Evolutionary conservation across 2,797 vertebrate genomes (phyloP), one percentile per base, ranked within the genome.

Genomic region (Chrysolophus pictus): DNA sequence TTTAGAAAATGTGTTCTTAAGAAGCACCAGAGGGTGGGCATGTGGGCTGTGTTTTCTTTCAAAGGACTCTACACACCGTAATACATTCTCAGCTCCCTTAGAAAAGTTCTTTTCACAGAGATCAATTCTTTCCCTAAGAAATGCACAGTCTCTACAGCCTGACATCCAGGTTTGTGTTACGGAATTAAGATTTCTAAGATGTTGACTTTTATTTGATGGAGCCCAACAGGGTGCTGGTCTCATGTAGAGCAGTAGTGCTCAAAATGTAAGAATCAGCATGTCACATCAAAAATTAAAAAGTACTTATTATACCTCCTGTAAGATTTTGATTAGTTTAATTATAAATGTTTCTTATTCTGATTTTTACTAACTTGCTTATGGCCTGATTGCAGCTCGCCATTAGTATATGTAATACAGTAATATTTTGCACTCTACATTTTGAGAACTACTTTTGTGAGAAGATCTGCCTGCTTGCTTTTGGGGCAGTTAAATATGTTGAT

Each of bases 301-400:
- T 80, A 78, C 84, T 96, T 95, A 88, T 69, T 77, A 75, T 78
- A 72, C 67, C 1, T 16, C 76, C 70, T 89, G 88, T 83, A 92
- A 89, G 76, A 86, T 93, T 95, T 78, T 95, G 87, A 95, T 96
- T 96, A 95, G 73, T 92, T 96, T 85, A 95, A 95, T 92, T 96
- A 93, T 84, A 89, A 94, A 93, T 75, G 62, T 84, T 89, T 90
- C 90, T 89, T 69, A 15, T 92, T 94, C 90, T 93, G 65, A 78
- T 95, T 94, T 90, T 86, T 72, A 81, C 87, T 78, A n/a, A 69
- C 87, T 69, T 84, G 63, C 63, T 63, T 46, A 9, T 0, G 14
- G 56, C 70, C 87, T 95, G 92, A 88, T 87, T 95, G 73, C 70
- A 75, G 76, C 82, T 94, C 75, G 73, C 82, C 67, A 49, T 24